Percentiles rank a stretch among this genome's conserved stretches.
phyloP scores from a whole-genome alignment of 2,113 vertebrate species.

The Zootoca vivipara region DNA sequence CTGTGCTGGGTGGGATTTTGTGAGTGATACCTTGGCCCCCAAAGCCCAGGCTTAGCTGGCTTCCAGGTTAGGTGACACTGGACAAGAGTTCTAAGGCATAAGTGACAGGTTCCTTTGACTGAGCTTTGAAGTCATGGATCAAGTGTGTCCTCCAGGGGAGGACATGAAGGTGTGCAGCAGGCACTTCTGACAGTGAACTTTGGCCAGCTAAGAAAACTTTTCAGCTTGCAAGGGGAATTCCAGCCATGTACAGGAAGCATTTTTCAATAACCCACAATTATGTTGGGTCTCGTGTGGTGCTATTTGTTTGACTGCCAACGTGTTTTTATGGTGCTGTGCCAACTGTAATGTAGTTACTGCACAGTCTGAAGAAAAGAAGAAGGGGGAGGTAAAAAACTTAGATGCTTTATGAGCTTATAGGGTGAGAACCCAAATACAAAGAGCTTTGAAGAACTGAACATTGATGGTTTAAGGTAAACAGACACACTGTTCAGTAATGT shows the following conservation, averaged over 20 bases:
- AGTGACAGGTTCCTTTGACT: not conserved
- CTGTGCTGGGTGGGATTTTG: not conserved
- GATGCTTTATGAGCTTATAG: slow-evolving; percentile 54
- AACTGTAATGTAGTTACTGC: slow-evolving; percentile 54
- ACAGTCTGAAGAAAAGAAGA: slow-evolving; percentile 1
- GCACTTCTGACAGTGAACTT: slow-evolving; percentile 60
- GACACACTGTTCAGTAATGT: slow-evolving; percentile 34
- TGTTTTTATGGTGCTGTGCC: slow-evolving; percentile 68
- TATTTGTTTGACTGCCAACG: slow-evolving; percentile 70
- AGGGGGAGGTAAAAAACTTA: slow-evolving; percentile 16
- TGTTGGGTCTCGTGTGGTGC: slow-evolving; percentile 57
- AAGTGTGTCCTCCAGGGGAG: slow-evolving; percentile 1
- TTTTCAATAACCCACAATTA: slow-evolving; percentile 55
- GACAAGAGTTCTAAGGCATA: not conserved
- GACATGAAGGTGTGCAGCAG: slow-evolving; percentile 24
- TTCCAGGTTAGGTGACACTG: not conserved
- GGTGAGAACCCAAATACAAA: slow-evolving; percentile 51
- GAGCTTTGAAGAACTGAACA: slow-evolving; percentile 54
- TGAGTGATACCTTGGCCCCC: not conserved
- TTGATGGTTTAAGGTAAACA: slow-evolving; percentile 47
- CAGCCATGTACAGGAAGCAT: slow-evolving; percentile 70
- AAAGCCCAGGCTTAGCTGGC: not conserved
- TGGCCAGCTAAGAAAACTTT: slow-evolving; percentile 73
- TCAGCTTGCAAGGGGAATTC: slow-evolving; percentile 87
- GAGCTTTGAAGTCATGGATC: not conserved